These are phyloP conservation scores for Sceloporus undulatus DNA, from an alignment of 2,113 vertebrate genomes.

Conservation along the genomic window DNA sequence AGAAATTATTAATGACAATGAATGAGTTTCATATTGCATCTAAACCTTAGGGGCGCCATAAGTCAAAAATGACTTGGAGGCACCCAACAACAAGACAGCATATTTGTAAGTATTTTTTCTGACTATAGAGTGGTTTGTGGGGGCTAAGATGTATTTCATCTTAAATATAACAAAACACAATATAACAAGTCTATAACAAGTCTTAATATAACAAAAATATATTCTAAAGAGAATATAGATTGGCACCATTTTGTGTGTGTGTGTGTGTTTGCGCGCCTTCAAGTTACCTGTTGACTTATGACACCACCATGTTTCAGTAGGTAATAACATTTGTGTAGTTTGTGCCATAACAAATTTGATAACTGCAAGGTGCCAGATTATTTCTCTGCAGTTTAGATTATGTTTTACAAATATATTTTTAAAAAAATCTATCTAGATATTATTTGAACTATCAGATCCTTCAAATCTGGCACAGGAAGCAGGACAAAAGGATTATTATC, in stretches of 20 bases:
- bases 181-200: too few relatives aligned
- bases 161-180: not conserved
- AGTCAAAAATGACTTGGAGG: too few relatives aligned
- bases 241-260: not conserved
- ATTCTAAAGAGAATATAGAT: slow-evolving; percentile 39
- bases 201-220: not conserved
- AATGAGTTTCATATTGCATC: not conserved
- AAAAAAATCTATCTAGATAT: too few relatives aligned
- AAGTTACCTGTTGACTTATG: not conserved
- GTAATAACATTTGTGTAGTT: too few relatives aligned
- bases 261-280: too few relatives aligned
- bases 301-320: not conserved
- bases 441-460: too few relatives aligned
- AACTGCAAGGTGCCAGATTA: too few relatives aligned
- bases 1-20: not conserved
- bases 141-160: not conserved
- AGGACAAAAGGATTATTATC: too few relatives aligned
- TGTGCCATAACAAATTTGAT: too few relatives aligned
- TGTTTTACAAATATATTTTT: too few relatives aligned
- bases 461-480: too few relatives aligned
- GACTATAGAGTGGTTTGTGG: not conserved
- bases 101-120: not conserved
- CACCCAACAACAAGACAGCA: not conserved
- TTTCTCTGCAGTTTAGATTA: too few relatives aligned
- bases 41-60: not conserved